These are phyloP conservation scores for Ammodramus savannarum DNA, from an alignment of 2,113 vertebrate genomes.

Conservation along the genomic window DNA sequence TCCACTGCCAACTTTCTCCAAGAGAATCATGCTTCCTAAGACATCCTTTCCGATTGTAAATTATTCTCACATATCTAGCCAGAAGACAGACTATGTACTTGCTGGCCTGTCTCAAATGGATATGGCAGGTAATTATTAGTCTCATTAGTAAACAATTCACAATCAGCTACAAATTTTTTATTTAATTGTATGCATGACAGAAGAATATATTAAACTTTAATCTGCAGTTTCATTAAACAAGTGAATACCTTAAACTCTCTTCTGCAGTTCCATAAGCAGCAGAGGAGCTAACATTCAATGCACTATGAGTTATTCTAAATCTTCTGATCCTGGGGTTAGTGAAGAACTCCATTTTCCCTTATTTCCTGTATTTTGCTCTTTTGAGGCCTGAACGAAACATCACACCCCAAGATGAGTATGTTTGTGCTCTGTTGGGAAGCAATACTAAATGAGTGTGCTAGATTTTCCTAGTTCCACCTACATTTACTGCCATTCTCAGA, in stretches of 20 bases:
- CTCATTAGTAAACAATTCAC: conserved; percentile 13
- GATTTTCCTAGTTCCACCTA: background rate
- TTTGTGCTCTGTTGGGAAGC: background rate
- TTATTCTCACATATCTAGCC: background rate
- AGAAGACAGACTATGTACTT: background rate
- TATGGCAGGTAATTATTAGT: background rate
- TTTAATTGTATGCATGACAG: conserved; percentile 3
- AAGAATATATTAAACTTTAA: conserved; percentile 11
- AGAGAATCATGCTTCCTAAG: background rate
- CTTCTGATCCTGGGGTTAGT: background rate
- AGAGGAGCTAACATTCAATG: background rate
- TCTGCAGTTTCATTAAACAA: background rate
- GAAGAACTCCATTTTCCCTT: background rate
- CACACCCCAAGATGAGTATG: background rate
- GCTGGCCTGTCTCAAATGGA: background rate
- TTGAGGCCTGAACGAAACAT: background rate
- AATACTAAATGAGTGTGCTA: background rate
- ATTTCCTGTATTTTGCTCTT: background rate
- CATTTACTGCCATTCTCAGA: background rate
- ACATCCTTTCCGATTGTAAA: background rate
- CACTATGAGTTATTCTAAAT: background rate
- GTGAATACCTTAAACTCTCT: background rate
- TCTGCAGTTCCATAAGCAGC: background rate
- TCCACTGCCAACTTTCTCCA: background rate
- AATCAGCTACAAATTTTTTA: background rate